phyloP scores from a whole-genome alignment of 2,888 invertebrate species.

The Erpobdella octoculata region DNA sequence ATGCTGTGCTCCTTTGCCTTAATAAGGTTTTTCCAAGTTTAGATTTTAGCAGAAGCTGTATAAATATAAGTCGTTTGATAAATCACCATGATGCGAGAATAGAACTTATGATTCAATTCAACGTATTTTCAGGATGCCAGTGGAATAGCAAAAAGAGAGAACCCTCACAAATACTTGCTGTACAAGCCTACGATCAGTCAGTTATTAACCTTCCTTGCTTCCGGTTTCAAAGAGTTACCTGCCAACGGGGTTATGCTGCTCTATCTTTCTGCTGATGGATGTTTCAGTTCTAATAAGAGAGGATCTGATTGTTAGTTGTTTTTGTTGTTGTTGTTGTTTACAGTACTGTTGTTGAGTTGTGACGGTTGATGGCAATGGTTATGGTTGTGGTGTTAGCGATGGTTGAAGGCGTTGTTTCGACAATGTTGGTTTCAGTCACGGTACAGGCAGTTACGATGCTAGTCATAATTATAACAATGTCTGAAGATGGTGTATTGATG shows the following conservation, averaged over 20 bases:
- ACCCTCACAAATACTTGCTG: conserved; percentile 90
- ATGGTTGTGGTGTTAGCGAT: too few species aligned
- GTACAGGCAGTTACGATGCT: too few species aligned
- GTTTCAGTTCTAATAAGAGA: conserved; percentile 37
- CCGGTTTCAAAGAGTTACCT: conserved; percentile 79
- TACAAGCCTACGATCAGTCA: conserved; percentile 90
- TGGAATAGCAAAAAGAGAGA: conserved; percentile 63
- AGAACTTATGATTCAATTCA: too few species aligned
- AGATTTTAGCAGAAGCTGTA: too few species aligned
- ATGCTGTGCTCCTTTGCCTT: too few species aligned
- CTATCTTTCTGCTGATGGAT: conserved; percentile 79
- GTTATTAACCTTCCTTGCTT: conserved; percentile 74
- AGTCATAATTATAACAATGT: too few species aligned
- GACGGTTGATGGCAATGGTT: too few species aligned
- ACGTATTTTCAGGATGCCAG: conserved; percentile 29
- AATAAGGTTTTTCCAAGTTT: too few species aligned
- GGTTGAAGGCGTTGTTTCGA: too few species aligned
- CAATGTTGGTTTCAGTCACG: too few species aligned
- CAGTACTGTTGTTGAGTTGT: background rate
- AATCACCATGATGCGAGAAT: too few species aligned
- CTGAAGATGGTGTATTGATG: background rate
- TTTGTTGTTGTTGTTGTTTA: background rate
- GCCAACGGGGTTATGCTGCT: conserved; percentile 80
- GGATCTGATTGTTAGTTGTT: background rate
- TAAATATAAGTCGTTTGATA: too few species aligned